These are phyloP conservation scores for Junonia oenone DNA, from an alignment of 2,888 invertebrate genomes.

Conservation along the genomic window DNA sequence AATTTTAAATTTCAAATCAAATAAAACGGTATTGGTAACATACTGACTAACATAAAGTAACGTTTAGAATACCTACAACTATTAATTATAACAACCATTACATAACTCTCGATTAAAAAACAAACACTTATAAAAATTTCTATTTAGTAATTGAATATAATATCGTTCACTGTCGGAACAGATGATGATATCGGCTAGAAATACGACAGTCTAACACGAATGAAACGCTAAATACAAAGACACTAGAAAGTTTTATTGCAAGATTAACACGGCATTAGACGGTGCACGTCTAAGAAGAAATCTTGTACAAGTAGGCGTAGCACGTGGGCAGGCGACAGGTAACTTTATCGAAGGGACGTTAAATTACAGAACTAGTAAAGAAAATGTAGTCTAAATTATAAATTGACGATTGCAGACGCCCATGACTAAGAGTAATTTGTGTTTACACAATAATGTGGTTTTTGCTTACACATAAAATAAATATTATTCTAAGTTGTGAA, in stretches of 20 bases:
- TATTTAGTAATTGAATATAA: neutral
- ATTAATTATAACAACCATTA: neutral
- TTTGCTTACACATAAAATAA: neutral
- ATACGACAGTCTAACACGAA: neutral
- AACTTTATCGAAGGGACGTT: neutral
- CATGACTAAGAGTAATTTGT: neutral
- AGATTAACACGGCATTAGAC: conserved; percentile 25
- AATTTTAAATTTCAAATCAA: too few relatives aligned
- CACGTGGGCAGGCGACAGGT: conserved; percentile 41
- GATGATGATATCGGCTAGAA: conserved; percentile 1
- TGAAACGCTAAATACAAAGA: conserved; percentile 4
- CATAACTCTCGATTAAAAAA: neutral
- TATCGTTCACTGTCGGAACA: conserved; percentile 1
- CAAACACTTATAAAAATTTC: neutral
- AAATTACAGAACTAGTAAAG: conserved; percentile 13
- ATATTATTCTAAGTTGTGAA: neutral
- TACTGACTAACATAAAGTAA: neutral
- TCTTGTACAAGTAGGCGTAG: conserved; percentile 50
- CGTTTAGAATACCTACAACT: neutral
- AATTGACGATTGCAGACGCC: neutral
- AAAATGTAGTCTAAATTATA: conserved; percentile 2
- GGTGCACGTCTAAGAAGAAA: conserved; percentile 40
- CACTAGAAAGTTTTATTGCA: conserved; percentile 24
- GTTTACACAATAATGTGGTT: neutral
- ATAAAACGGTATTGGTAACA: too few relatives aligned